Evolutionary conservation across 2,113 vertebrate genomes (phyloP).

Genomic region (Myotis lucifugus): DNA sequence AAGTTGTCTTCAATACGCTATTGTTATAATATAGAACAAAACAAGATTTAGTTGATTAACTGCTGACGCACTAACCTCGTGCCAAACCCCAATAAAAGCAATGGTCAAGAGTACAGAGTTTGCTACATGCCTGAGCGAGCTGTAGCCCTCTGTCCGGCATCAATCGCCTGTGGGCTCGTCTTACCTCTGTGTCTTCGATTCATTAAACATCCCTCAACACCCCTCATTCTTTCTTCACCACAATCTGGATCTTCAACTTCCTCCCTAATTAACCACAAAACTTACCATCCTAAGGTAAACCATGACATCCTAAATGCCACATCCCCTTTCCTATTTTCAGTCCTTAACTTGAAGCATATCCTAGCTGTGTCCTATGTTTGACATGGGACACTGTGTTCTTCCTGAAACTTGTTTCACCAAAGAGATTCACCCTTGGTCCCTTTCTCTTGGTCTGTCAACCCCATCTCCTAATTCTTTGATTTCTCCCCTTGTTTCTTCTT

Average conservation of each 20-base stretch:
- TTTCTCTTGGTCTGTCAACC: not conserved
- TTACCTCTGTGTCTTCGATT: too few species aligned
- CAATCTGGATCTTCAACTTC: too few species aligned
- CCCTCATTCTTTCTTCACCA: not conserved
- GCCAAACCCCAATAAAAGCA: too few species aligned
- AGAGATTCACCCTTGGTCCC: not conserved
- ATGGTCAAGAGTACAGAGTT: too few species aligned
- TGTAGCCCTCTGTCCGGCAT: too few species aligned
- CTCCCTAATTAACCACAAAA: not conserved
- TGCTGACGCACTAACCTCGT: too few species aligned
- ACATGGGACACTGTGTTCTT: accelerated
- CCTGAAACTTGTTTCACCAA: not conserved
- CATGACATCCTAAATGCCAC: too few species aligned
- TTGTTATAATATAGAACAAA: too few species aligned
- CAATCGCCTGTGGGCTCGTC: too few species aligned
- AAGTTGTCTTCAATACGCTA: too few species aligned
- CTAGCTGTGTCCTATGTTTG: not conserved
- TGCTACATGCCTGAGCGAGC: too few species aligned
- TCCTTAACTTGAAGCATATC: not conserved
- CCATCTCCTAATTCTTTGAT: not conserved
- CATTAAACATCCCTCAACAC: not conserved
- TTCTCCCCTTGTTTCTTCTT: not conserved
- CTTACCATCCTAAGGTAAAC: not conserved
- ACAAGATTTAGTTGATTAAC: too few species aligned
- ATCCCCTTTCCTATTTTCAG: not conserved